phyloP scores from a whole-genome alignment of 2,888 invertebrate species.

The Dysmachus trigonus region DNA sequence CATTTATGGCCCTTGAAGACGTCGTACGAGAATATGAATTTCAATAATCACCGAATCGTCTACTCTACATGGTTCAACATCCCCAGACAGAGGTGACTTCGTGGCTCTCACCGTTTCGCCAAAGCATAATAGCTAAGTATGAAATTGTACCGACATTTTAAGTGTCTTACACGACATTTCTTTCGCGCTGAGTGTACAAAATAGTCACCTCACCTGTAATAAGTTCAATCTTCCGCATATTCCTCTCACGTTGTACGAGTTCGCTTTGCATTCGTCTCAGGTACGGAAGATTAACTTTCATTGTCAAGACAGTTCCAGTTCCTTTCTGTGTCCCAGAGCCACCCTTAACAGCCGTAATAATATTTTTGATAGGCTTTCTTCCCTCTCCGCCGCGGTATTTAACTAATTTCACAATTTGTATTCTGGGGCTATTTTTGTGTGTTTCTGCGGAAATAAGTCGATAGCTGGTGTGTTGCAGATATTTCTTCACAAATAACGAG shows the following conservation, averaged over 20 bases:
- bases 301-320: conserved; percentile 18
- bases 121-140: not conserved
- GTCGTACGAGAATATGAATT: not conserved
- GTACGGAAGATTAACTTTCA: conserved; percentile 23
- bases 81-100: not conserved
- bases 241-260: not conserved
- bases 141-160: not conserved
- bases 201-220: not conserved
- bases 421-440: not conserved
- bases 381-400: not conserved
- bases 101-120: not conserved
- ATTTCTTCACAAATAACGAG: conserved; percentile 9
- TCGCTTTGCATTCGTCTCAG: conserved; percentile 3
- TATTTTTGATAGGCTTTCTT: conserved; percentile 18
- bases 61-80: not conserved
- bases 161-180: not conserved
- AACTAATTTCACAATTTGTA: conserved; percentile 24
- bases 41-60: not conserved
- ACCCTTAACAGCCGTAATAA: conserved; percentile 15
- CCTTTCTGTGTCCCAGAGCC: not conserved
- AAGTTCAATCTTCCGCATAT: not conserved
- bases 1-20: not conserved
- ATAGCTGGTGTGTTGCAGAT: not conserved
- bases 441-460: not conserved
- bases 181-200: not conserved